phyloP scores from a whole-genome alignment of 1,140 invertebrate species.

The Drosophila mojavensis region DNA sequence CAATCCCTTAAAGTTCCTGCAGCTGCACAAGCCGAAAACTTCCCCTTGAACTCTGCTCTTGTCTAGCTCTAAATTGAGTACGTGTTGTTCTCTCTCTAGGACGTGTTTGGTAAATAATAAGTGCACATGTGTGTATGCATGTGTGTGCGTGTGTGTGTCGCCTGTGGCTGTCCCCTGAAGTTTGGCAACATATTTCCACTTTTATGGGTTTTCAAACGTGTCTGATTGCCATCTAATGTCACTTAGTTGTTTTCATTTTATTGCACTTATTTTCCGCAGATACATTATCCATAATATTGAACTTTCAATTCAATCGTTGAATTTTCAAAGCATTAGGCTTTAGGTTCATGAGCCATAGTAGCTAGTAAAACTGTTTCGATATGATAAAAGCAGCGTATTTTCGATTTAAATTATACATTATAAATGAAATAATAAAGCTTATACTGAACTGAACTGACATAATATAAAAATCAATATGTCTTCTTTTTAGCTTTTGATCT shows the following conservation, averaged over 20 bases:
- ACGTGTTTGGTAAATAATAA: constrained; percentile 77
- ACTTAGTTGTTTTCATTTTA: constrained; percentile 62
- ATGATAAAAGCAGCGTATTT: neutral
- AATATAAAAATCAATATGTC: too few relatives aligned
- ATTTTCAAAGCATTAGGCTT: neutral
- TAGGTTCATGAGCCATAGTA: neutral
- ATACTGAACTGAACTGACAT: too few relatives aligned
- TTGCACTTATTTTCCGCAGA: constrained; percentile 58
- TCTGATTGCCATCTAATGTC: constrained; percentile 75
- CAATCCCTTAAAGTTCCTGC: constrained; percentile 9
- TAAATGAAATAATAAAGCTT: too few relatives aligned
- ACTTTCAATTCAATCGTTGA: constrained; percentile 38
- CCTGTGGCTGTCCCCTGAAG: constrained; percentile 25
- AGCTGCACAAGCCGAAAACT: neutral
- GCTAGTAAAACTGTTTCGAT: neutral
- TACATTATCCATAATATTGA: constrained; percentile 22
- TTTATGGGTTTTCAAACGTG: constrained; percentile 77
- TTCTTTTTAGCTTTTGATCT: too few relatives aligned
- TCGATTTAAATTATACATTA: too few relatives aligned
- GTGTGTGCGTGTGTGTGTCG: constrained; percentile 10
- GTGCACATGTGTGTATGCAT: constrained; percentile 44
- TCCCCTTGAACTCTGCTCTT: constrained; percentile 5
- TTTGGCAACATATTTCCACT: constrained; percentile 77
- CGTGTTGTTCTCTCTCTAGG: constrained; percentile 74
- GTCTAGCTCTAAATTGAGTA: constrained; percentile 77